A percentile compares a stretch with the other conserved stretches of the same genome.
Conservation (phyloP, 2,113 vertebrate genomes). For the Sceloporus tristichus region DNA sequence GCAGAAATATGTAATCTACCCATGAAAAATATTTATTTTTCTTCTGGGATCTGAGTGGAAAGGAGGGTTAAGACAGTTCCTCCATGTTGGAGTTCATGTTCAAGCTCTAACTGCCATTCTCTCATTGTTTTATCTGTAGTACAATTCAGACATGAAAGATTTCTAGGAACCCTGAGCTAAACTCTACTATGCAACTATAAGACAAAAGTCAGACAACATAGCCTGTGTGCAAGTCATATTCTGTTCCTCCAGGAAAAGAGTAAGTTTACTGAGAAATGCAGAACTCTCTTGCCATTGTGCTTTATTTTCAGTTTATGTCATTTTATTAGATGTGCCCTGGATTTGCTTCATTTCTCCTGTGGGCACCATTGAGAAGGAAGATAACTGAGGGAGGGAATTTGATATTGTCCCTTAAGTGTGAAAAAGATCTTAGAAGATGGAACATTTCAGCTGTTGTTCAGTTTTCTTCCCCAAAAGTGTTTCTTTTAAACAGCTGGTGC, state of each 20-base stretch:
- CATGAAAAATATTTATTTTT: conserved; percentile 49
- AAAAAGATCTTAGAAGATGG: background rate
- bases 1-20: conserved; percentile 63
- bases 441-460: background rate
- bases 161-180: background rate
- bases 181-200: background rate
- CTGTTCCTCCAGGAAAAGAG: background rate
- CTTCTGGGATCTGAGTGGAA: conserved; percentile 26
- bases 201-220: background rate
- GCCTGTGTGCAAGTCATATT: background rate
- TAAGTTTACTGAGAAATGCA: background rate
- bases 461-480: too few relatives aligned
- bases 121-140: background rate
- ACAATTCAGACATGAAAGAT: background rate
- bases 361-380: too few relatives aligned
- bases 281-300: too few relatives aligned
- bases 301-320: background rate
- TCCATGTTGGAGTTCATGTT: conserved; percentile 20
- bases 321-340: too few relatives aligned
- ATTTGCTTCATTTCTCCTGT: background rate
- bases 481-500: background rate
- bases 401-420: too few relatives aligned
- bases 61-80: background rate
- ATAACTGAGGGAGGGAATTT: background rate
- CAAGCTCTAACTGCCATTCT: background rate